Evolutionary conservation across 2,797 vertebrate species (phyloP).

Genomic region (Coluber constrictor): DNA sequence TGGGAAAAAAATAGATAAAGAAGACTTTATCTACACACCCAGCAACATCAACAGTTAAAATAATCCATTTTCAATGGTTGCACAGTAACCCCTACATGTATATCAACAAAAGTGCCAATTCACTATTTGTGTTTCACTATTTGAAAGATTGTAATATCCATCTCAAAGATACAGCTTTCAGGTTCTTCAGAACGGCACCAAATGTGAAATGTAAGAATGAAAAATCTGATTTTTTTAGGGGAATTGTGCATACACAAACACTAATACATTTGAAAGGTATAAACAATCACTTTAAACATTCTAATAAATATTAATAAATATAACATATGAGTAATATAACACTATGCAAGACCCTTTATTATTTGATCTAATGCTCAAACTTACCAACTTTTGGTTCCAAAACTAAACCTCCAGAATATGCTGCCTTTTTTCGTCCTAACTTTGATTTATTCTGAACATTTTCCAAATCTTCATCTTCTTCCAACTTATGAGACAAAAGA

Average conservation of each 20-base stretch:
- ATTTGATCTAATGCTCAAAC: constrained; percentile 47
- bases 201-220: neutral
- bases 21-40: neutral
- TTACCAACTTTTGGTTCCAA: constrained; percentile 98
- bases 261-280: neutral
- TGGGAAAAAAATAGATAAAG: constrained; percentile 33
- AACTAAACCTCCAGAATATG: constrained; percentile 94
- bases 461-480: constrained; percentile 85
- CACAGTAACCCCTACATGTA: neutral
- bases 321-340: neutral
- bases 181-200: neutral
- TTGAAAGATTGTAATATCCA: neutral
- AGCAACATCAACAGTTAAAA: constrained; percentile 51
- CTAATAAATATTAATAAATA: neutral
- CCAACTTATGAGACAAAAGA: constrained; percentile 71
- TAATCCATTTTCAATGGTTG: neutral
- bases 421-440: constrained; percentile 87
- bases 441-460: constrained; percentile 80
- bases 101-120: neutral
- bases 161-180: neutral
- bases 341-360: constrained; percentile 33
- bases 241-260: neutral
- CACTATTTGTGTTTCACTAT: neutral
- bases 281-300: neutral
- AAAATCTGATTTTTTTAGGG: neutral